Evolutionary conservation across 2,797 vertebrate species (phyloP).

Genomic region (Acrossocheilus wenchowensis): DNA sequence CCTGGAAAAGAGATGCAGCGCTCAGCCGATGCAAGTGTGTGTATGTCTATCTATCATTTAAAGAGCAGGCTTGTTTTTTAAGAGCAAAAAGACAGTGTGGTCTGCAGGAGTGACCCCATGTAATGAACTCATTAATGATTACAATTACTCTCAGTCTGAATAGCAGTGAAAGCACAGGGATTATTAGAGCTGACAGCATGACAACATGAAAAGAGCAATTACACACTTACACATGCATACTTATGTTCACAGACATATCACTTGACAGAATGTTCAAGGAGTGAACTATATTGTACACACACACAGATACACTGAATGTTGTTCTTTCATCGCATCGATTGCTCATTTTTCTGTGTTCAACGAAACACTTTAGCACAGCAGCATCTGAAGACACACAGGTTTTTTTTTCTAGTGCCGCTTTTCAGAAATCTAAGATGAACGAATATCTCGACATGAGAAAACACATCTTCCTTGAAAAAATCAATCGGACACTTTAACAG

Average conservation of each 20-base stretch:
- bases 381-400: neutral
- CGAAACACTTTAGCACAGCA: constrained; percentile 20
- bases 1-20: neutral
- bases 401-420: neutral
- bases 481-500: constrained; percentile 38
- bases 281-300: neutral
- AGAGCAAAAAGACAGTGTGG: constrained; percentile 7
- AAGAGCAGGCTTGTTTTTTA: constrained; percentile 11
- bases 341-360: neutral
- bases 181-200: constrained; percentile 2
- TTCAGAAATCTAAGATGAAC: constrained; percentile 16
- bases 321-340: constrained; percentile 12
- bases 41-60: neutral
- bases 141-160: constrained; percentile 30
- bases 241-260: constrained; percentile 7
- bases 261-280: neutral
- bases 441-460: constrained; percentile 2
- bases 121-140: constrained; percentile 41
- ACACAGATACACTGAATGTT: neutral
- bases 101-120: constrained; percentile 32
- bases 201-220: constrained; percentile 3
- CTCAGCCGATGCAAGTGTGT: neutral
- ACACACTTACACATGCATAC: constrained; percentile 13
- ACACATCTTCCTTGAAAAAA: constrained; percentile 8
- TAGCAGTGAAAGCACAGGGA: constrained; percentile 4